These are phyloP conservation scores for Eclectus roratus DNA, from an alignment of 2,113 vertebrate species.

Conservation along the genomic window DNA sequence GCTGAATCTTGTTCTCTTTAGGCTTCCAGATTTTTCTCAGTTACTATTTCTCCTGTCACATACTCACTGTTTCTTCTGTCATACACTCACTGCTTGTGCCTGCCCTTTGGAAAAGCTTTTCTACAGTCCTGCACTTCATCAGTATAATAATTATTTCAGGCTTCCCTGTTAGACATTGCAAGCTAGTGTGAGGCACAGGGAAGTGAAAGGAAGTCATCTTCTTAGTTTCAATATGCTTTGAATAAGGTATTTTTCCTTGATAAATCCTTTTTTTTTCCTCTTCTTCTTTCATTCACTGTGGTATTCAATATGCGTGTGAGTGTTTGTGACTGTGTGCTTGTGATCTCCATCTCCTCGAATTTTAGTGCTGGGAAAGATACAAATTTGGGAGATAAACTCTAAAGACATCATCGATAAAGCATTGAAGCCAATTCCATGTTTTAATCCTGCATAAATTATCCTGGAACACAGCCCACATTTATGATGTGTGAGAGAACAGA, in stretches of 20 bases:
- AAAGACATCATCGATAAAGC: constrained; percentile 31
- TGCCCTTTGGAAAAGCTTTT: constrained; percentile 30
- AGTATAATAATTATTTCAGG: constrained; percentile 45
- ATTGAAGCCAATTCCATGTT: constrained; percentile 47
- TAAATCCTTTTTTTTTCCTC: neutral
- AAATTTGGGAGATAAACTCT: constrained; percentile 27
- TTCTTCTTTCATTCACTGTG: constrained; percentile 13
- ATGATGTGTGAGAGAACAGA: constrained; percentile 58
- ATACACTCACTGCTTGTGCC: neutral
- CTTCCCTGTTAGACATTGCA: neutral
- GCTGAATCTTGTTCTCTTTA: constrained; percentile 45
- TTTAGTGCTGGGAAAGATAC: neutral
- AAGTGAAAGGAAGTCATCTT: constrained; percentile 12
- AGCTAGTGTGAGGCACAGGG: neutral
- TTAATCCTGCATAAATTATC: constrained; percentile 59
- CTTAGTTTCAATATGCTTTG: neutral
- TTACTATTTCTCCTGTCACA: constrained; percentile 62
- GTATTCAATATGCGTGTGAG: neutral
- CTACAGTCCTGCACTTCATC: constrained; percentile 56
- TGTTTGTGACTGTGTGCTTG: neutral
- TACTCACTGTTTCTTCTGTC: constrained; percentile 44
- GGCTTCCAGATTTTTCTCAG: constrained; percentile 57
- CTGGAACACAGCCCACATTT: constrained; percentile 43
- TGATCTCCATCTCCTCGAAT: neutral
- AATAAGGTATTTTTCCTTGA: neutral